Evolutionary conservation across 2,113 vertebrate species (phyloP).

Genomic region (Aphyosemion australe): DNA sequence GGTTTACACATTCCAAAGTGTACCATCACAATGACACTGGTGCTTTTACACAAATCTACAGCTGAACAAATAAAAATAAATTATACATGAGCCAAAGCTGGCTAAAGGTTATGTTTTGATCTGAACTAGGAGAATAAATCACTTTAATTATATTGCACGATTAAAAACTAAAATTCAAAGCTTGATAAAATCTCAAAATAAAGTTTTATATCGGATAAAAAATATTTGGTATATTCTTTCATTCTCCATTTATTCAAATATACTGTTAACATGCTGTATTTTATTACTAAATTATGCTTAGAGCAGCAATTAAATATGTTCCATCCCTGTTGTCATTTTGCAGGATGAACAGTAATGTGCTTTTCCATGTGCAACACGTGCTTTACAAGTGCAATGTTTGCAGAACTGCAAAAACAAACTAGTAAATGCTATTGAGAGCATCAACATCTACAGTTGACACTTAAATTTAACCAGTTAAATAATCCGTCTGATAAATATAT

Average conservation of each 20-base stretch:
- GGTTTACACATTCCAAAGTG: neutral
- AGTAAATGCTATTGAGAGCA: constrained; percentile 1
- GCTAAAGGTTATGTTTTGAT: neutral
- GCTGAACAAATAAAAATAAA: neutral
- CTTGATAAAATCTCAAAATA: neutral
- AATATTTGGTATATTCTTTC: constrained; percentile 12
- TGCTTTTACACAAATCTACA: neutral
- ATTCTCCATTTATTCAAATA: neutral
- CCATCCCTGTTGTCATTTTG: constrained; percentile 3
- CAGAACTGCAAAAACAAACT: constrained; percentile 4
- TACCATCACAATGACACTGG: neutral
- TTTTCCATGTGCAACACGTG: constrained; percentile 57
- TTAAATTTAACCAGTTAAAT: neutral
- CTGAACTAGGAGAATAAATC: neutral
- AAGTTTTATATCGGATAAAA: neutral
- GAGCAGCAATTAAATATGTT: constrained; percentile 28
- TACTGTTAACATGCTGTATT: constrained; percentile 3
- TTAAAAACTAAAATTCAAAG: constrained; percentile 9
- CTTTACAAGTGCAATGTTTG: constrained; percentile 55
- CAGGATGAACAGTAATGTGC: constrained; percentile 2
- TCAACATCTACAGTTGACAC: neutral
- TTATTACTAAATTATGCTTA: neutral
- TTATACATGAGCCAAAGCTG: neutral
- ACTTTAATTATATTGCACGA: neutral
- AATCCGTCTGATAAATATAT: constrained; percentile 31